phyloP scores from a whole-genome alignment of 2,888 invertebrate genomes.

The Cataglyphis altisquamis region DNA sequence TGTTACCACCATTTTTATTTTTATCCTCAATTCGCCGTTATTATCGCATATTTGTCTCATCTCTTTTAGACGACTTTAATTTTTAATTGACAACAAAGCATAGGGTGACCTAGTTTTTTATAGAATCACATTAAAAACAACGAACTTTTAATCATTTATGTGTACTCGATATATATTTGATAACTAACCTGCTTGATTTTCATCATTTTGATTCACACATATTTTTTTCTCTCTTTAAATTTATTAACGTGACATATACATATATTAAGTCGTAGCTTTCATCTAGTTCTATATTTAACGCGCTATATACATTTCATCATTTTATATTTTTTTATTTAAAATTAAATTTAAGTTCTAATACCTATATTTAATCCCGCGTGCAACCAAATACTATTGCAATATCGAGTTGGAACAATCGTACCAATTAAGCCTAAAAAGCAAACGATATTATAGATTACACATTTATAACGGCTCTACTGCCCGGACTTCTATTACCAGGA shows the following conservation, averaged over 20 bases:
- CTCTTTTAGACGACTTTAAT: neutral
- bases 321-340: neutral
- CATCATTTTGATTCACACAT: neutral
- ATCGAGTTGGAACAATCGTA: neutral
- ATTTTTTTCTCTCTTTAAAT: neutral
- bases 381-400: neutral
- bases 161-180: neutral
- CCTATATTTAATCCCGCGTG: neutral
- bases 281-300: neutral
- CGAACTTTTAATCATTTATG: neutral
- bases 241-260: neutral
- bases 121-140: neutral
- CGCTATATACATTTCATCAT: neutral
- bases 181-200: neutral
- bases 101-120: constrained; percentile 11
- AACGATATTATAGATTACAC: neutral
- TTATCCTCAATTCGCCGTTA: neutral
- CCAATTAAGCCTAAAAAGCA: constrained; percentile 14
- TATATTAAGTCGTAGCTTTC: no score
- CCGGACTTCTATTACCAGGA: constrained; percentile 6
- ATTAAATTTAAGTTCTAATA: neutral
- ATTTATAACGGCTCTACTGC: neutral
- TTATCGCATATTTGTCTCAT: neutral
- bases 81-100: neutral
- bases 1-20: neutral